Evolutionary conservation across 2,113 vertebrate genomes (phyloP).

Genomic region (Hyla sarda): DNA sequence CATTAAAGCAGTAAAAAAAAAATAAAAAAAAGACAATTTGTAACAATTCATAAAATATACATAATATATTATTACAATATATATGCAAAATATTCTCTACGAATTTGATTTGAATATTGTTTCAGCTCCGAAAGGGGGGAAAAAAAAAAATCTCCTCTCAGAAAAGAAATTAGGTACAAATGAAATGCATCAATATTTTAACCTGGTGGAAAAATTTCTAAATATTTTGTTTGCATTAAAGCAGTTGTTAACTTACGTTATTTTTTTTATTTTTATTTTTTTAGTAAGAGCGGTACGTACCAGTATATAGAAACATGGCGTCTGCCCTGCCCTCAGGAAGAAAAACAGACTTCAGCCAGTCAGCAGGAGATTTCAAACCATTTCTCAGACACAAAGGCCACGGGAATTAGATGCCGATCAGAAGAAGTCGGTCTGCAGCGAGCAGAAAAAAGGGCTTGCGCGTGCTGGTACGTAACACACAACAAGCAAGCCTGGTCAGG

Average conservation of each 20-base stretch:
- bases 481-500: constrained; percentile 34
- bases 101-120: constrained; percentile 3
- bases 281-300: constrained; percentile 75
- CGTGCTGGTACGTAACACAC: constrained; percentile 43
- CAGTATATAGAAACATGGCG: constrained; percentile 83
- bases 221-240: background rate
- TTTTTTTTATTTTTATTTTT: too few species aligned
- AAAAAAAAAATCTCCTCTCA: background rate
- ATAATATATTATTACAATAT: background rate
- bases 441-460: constrained; percentile 68
- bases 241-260: background rate
- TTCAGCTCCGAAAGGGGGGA: background rate
- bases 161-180: background rate
- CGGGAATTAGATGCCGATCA: constrained; percentile 97
- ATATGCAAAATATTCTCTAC: background rate
- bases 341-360: constrained; percentile 86
- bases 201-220: too few species aligned
- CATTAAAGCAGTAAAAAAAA: background rate
- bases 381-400: constrained; percentile 99
- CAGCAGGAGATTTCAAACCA: constrained; percentile 99
- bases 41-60: background rate
- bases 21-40: background rate
- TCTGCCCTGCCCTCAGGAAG: constrained; percentile 84
- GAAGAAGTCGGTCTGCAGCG: constrained; percentile 88
- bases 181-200: background rate